Evolutionary conservation across 2,797 vertebrate genomes (phyloP).

Genomic region (Amblyraja radiata): DNA sequence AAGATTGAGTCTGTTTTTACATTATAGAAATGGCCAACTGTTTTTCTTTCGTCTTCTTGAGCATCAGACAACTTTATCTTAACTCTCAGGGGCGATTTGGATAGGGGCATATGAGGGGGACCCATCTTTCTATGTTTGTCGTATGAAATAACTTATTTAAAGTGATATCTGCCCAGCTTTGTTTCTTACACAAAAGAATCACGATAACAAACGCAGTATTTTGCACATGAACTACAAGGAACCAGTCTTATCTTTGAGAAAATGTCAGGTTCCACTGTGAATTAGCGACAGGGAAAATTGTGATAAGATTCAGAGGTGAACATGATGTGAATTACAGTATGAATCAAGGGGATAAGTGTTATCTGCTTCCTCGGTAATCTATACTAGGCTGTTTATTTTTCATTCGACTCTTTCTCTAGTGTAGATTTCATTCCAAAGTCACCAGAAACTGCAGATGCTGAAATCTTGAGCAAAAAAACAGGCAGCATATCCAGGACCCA

Average conservation of each 20-base stretch:
- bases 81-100: slow-evolving; percentile 38
- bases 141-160: slow-evolving; percentile 33
- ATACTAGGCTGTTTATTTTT: not conserved
- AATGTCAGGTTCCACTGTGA: slow-evolving; percentile 50
- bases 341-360: not conserved
- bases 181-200: slow-evolving; percentile 48
- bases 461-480: too few relatives aligned
- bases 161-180: slow-evolving; percentile 43
- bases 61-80: slow-evolving; percentile 39
- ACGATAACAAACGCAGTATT: slow-evolving; percentile 47
- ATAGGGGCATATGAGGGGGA: slow-evolving; percentile 37
- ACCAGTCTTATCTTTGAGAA: slow-evolving; percentile 50
- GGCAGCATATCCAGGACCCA: too few relatives aligned
- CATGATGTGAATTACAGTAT: not conserved
- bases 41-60: slow-evolving; percentile 10
- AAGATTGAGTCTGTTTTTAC: slow-evolving; percentile 32
- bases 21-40: not conserved
- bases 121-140: slow-evolving; percentile 41
- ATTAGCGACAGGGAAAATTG: slow-evolving; percentile 43
- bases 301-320: slow-evolving; percentile 48
- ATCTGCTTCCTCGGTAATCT: not conserved
- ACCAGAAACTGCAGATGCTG: too few relatives aligned
- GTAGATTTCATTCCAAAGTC: not conserved
- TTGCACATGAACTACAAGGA: slow-evolving; percentile 42
- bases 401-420: not conserved